Evolutionary conservation across 2,113 vertebrate genomes (phyloP).

Genomic region (Physeter macrocephalus): DNA sequence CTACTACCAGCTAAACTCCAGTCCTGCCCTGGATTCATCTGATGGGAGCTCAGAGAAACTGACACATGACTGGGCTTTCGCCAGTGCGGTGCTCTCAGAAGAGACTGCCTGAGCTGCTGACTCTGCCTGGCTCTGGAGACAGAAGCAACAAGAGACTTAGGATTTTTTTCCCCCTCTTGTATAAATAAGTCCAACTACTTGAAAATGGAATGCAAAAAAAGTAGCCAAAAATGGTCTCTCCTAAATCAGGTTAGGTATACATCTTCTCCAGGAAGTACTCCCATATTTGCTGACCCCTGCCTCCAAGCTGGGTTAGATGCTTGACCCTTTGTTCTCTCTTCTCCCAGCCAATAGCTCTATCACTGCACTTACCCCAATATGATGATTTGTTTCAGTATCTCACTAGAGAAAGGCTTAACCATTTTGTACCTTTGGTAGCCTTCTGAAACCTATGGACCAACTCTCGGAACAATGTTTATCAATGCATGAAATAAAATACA

Average conservation of each 20-base stretch:
- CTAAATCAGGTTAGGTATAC: neutral
- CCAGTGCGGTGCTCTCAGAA: neutral
- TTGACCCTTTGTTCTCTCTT: neutral
- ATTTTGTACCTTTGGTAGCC: neutral
- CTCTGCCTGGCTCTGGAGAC: neutral
- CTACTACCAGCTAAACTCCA: neutral
- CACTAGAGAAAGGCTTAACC: neutral
- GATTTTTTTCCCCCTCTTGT: neutral
- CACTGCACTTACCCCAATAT: neutral
- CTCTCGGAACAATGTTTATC: neutral
- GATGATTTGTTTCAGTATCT: neutral
- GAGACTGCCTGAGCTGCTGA: neutral
- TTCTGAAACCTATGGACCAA: neutral
- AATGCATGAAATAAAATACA: conserved; percentile 26
- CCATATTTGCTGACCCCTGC: neutral
- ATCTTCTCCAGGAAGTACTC: neutral
- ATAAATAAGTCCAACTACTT: conserved; percentile 11
- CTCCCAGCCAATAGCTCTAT: neutral
- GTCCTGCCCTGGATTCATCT: neutral
- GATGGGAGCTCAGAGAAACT: neutral
- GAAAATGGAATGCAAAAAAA: neutral
- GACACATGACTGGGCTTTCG: neutral
- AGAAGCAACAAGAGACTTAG: neutral
- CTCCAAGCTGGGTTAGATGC: neutral
- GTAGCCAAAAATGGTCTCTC: neutral